Evolutionary conservation across 2,888 invertebrate species (phyloP).

Genomic region (Meteorus cinctellus): DNA sequence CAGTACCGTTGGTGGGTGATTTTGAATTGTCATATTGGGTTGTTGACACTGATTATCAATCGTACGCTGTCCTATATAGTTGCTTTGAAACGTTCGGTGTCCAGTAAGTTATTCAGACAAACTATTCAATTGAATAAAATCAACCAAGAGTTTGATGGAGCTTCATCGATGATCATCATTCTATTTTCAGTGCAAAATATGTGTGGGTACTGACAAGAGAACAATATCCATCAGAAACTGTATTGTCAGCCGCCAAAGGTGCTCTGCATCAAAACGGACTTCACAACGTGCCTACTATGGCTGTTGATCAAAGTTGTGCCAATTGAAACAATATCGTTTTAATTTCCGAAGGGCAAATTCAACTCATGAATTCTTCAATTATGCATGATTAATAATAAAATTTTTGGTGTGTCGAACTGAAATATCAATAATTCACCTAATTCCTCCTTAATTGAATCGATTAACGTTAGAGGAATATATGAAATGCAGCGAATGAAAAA

Average conservation of each 20-base stretch:
- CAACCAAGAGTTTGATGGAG: neutral
- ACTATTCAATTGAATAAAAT: neutral
- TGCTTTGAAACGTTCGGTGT: neutral
- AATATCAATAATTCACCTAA: neutral
- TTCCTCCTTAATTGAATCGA: neutral
- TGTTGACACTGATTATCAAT: neutral
- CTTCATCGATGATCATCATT: neutral
- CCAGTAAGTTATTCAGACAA: neutral
- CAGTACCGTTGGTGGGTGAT: neutral
- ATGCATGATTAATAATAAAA: neutral
- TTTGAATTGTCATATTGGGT: neutral
- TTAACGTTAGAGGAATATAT: neutral
- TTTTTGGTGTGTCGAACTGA: neutral
- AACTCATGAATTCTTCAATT: neutral
- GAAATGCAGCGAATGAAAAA: too few relatives aligned
- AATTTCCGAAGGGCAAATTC: neutral
- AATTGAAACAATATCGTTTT: neutral
- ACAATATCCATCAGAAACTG: slow-evolving; percentile 75
- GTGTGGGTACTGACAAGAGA: slow-evolving; percentile 80
- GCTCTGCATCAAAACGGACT: neutral
- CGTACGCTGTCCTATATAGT: neutral
- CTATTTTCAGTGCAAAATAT: slow-evolving; percentile 67
- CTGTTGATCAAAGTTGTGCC: neutral
- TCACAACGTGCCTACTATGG: neutral
- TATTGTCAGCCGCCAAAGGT: slow-evolving; percentile 76